Conservation (phyloP, 2,888 invertebrate species). For the Parnassius apollo region DNA sequence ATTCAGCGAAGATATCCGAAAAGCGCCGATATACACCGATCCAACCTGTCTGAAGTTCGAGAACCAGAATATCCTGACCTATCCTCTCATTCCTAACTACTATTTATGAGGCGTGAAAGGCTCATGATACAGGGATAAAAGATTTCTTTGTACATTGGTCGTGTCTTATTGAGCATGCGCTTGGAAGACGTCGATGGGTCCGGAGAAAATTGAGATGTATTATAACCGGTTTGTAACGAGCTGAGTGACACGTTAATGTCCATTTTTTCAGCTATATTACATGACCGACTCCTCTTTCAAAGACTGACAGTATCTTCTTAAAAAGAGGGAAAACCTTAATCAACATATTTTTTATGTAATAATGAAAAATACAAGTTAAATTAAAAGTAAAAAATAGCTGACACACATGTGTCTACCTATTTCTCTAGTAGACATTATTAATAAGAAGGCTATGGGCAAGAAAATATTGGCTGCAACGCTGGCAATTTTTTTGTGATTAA, state of each 20-base stretch:
- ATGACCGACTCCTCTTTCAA: neutral
- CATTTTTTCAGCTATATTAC: neutral
- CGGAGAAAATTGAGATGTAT: conserved; percentile 31
- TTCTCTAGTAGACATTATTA: too few species aligned
- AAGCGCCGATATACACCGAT: conserved; percentile 43
- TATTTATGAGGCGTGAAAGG: conserved; percentile 38
- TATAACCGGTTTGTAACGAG: conserved; percentile 24
- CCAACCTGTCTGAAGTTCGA: conserved; percentile 51
- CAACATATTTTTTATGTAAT: too few species aligned
- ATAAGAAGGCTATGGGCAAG: too few species aligned
- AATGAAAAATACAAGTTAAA: too few species aligned
- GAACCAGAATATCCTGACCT: conserved; percentile 41
- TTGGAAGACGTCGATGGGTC: conserved; percentile 41
- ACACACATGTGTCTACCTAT: too few species aligned
- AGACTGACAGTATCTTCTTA: too few species aligned
- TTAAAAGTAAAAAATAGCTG: too few species aligned
- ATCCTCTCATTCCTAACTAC: conserved; percentile 30
- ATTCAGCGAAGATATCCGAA: conserved; percentile 44
- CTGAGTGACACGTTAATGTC: conserved; percentile 5
- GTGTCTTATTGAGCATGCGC: conserved; percentile 50
- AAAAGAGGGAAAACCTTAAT: too few species aligned
- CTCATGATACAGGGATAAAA: conserved; percentile 35
- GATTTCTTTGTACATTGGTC: conserved; percentile 42
- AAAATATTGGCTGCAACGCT: too few species aligned
- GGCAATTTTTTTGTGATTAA: too few species aligned